Base-by-base conservation (phyloP, 1,140 invertebrate genomes). In the Campoletis sonorensis region DNA sequence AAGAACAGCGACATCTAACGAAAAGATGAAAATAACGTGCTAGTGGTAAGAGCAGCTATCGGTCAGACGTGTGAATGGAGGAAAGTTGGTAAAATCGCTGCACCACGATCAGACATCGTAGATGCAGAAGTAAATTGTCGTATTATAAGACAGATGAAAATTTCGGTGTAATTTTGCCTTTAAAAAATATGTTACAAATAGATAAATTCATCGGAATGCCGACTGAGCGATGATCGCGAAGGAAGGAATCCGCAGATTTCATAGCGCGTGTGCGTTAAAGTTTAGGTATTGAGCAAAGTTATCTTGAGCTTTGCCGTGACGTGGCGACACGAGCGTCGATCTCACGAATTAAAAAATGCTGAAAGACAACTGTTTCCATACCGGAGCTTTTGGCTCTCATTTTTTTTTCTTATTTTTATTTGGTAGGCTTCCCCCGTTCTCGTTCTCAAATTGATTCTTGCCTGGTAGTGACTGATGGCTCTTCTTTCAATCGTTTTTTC, bases 221-320 rank as follows among this genome's bases (percentile, higher is more conserved):
- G 51, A 61, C 54, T 64, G 75, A 77, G 40, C 75, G 54, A 77
- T 40, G 75, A 77, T 77, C 75, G 75, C 75, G 75, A 77, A 77
- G 30, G 75, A 77, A 77, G 75, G 30, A 30, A 58, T 30, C 75
- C 51, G n/a, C 40, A 16, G 4, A 2, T 61, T 77, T 45, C 67
- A 33, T 15, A 16, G 27, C 67, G 16, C 13, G 27, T 8, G 18
- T 49, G 11, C 30, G 8, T 45, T 26, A n/a, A 80, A 64, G 68
- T 72, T 72, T 30, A 37, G n/a, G 1, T 54, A 54, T 26, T 51
- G 16, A 23, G 21, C 49, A 13, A 45, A 70, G 26, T 54, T 72
- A 21, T 80, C 26, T 7, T 75, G 4, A 27, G 18, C 26, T 75
- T 40, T 37, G 45, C 70, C 71, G 71, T 58, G 64, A 81, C 11